phyloP scores from a whole-genome alignment of 92 coral and sea anemone genomes.

The Porites rus region DNA sequence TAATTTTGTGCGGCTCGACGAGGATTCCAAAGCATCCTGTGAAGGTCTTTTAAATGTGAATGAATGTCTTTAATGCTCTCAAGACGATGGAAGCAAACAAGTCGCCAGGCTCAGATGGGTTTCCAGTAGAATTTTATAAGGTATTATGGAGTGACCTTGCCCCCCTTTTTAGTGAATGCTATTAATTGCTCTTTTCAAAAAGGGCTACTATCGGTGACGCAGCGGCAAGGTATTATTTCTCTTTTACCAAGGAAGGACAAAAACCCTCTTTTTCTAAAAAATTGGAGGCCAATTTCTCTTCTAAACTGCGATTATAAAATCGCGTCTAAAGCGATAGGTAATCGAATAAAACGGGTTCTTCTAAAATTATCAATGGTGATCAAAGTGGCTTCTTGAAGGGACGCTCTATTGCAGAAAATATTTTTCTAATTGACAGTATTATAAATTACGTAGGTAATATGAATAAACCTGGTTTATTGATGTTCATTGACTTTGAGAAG shows the following conservation, averaged over 20 bases:
- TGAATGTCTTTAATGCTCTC: not conserved
- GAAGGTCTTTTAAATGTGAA: not conserved
- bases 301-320: not conserved
- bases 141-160: no score
- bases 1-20: no score
- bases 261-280: not conserved
- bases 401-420: not conserved
- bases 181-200: not conserved
- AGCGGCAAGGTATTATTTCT: no score
- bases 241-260: no score
- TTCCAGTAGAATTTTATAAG: not conserved
- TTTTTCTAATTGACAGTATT: not conserved
- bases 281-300: not conserved
- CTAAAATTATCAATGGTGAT: not conserved
- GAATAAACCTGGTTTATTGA: not conserved
- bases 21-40: not conserved
- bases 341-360: not conserved
- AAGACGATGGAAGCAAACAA: not conserved
- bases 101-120: not conserved
- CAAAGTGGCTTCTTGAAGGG: not conserved
- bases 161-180: no score
- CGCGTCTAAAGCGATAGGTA: not conserved
- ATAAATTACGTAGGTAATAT: not conserved
- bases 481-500: no score
- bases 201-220: not conserved